Percentiles rank a stretch among this genome's conserved stretches.
phyloP scores from a whole-genome alignment of 92 coral and sea anemone species.

The Parazoanthus swiftii region DNA sequence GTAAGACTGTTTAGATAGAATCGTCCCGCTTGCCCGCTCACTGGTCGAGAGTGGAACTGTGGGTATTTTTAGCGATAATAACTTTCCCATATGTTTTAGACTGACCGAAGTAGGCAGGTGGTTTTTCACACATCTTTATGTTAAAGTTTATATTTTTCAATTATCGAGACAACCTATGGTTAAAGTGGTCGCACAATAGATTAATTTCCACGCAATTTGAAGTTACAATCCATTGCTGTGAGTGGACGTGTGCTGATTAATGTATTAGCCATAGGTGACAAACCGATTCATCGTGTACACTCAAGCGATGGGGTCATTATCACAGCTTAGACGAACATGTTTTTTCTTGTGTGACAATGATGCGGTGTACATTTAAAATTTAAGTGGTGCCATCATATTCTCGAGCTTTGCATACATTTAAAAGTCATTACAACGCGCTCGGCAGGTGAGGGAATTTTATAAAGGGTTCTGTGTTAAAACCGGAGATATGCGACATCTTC shows the following conservation, averaged over 20 bases:
- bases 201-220: constrained; percentile 34
- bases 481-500: neutral
- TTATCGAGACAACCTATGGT: constrained; percentile 33
- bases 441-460: constrained; percentile 65
- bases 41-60: constrained; percentile 19
- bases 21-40: neutral
- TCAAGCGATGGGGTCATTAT: constrained; percentile 7
- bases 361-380: constrained; percentile 46
- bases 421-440: constrained; percentile 73
- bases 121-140: constrained; percentile 18
- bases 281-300: constrained; percentile 15
- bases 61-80: constrained; percentile 6
- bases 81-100: constrained; percentile 9
- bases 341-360: constrained; percentile 25
- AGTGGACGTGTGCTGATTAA: neutral
- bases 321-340: constrained; percentile 2
- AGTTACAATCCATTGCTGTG: constrained; percentile 15
- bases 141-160: constrained; percentile 42
- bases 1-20: too few relatives aligned
- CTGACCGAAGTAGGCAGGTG: constrained; percentile 27
- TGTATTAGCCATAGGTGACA: constrained; percentile 18
- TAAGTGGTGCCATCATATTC: constrained; percentile 38
- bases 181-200: constrained; percentile 41
- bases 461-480: constrained; percentile 1
- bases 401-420: constrained; percentile 61